These are phyloP conservation scores for Crossaster papposus DNA, from an alignment of 53 echinoderm and acorn worm genomes.

Conservation along the genomic window DNA sequence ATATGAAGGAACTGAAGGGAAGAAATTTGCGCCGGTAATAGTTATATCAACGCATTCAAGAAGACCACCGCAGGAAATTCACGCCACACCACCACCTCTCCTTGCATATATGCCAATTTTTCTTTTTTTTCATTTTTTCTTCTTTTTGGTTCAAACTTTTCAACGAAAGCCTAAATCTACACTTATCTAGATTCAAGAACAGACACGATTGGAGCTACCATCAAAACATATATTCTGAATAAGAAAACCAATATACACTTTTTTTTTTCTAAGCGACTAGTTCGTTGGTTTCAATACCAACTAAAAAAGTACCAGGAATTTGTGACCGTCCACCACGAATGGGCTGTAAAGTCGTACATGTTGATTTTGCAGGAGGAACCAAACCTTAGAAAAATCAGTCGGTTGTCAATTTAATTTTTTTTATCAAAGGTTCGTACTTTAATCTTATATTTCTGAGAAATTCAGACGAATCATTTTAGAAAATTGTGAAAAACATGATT, in stretches of 20 bases:
- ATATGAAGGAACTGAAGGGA: background rate
- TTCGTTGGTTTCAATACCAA: slow-evolving; percentile 33
- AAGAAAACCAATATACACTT: slow-evolving; percentile 40
- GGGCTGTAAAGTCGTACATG: no score
- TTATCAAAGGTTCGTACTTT: no score
- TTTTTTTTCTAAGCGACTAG: slow-evolving; percentile 29
- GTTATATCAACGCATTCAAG: slow-evolving; percentile 10
- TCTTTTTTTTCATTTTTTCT: background rate
- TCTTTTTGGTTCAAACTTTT: background rate
- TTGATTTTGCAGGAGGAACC: no score
- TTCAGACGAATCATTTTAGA: no score
- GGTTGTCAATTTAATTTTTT: no score
- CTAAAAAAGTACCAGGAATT: slow-evolving; percentile 59
- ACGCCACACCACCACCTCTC: slow-evolving; percentile 26
- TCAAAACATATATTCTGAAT: background rate
- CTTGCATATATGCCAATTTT: slow-evolving; percentile 13
- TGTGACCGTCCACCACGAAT: no score
- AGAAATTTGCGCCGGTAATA: background rate
- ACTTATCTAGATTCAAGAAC: slow-evolving; percentile 38
- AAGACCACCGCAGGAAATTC: slow-evolving; percentile 35
- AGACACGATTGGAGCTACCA: background rate
- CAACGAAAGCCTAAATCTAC: background rate
- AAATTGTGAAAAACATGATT: no score
- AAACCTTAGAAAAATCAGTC: no score
- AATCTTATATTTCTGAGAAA: no score